Evolutionary conservation across 2,888 invertebrate genomes (phyloP).

Genomic region (Philopedon plagiatum): DNA sequence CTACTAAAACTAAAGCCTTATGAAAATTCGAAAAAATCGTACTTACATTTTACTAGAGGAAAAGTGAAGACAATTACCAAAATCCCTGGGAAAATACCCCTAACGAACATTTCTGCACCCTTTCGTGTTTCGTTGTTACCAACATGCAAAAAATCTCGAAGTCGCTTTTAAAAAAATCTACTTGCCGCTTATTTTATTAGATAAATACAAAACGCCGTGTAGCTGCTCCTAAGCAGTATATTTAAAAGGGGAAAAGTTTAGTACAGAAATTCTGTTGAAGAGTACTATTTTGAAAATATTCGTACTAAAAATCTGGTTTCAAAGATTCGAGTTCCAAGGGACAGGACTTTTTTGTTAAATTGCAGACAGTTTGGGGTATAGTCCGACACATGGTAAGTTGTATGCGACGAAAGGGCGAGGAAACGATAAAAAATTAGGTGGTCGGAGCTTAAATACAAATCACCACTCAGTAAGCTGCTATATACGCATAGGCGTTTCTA

Average conservation of each 20-base stretch:
- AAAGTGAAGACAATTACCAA: conserved; percentile 3
- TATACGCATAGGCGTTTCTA: too few relatives aligned
- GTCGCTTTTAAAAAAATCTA: neutral
- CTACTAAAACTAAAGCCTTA: neutral
- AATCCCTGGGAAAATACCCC: conserved; percentile 9
- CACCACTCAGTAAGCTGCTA: too few relatives aligned
- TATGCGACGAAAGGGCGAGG: too few relatives aligned
- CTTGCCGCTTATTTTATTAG: neutral
- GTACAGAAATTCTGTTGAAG: neutral
- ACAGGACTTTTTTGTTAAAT: too few relatives aligned
- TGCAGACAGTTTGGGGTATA: too few relatives aligned
- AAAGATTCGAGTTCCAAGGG: too few relatives aligned
- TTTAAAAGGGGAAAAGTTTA: neutral
- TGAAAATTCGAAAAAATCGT: neutral
- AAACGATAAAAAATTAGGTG: too few relatives aligned
- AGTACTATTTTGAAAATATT: neutral
- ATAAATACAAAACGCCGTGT: conserved; percentile 10
- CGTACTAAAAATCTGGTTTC: neutral
- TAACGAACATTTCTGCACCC: conserved; percentile 16
- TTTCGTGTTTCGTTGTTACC: neutral
- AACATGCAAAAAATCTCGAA: conserved; percentile 26
- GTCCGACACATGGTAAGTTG: too few relatives aligned
- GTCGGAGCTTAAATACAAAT: too few relatives aligned
- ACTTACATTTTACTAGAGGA: conserved; percentile 32
- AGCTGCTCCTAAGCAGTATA: neutral